Base-by-base conservation (phyloP, 2,113 vertebrate genomes). In the Arothron firmamentum region DNA sequence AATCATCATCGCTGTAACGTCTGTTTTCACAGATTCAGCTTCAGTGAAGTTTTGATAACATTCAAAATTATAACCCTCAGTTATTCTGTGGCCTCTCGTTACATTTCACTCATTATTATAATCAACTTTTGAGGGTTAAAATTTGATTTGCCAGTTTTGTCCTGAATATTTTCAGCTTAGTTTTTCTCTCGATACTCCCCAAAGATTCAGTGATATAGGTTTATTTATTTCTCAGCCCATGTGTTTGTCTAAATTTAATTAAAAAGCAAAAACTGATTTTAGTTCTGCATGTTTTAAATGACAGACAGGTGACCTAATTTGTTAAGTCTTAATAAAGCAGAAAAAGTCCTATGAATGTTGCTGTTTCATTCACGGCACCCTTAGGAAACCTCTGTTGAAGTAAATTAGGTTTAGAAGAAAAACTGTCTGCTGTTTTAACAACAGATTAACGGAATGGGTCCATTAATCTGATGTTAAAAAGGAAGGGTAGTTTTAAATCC, bases 241-340 rank as follows among this genome's bases (percentile, higher is more conserved):
- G 55, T 60, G 62, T 81, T 65, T 53, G 58, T 80, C 58, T 65
- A 49, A 67, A 56, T 62, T 57, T 53, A 65, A 86, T 48, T 47
- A n/a, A 67, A 28, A 28, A 28, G 25, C 25, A 28, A 28, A 28
- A 38, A 34, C 67, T n/a, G 0, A 59, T 72, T 70, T 67, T 18
- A 67, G 63, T 68, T 67, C 25, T 76, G 81, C 60, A 75, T 74
- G 69, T 62, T 67, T 71, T 13, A 34, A 6, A 67, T 42, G 65
- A 49, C 59, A 11, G 47, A 68, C 58, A 41, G 25, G 49, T 43
- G 28, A 72, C 56, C 57, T 51, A 11, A 2, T 83, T 79, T 85
- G 73, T 84, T 77, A 72, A 75, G 72, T 83, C 81, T 78, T 70
- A 89, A 89, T 90, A 89, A 89, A 90, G 76, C 63, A 38, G 34